A percentile compares a stretch with the other conserved stretches of the same genome.
Evolutionary conservation across 2,797 vertebrate species (phyloP).

Genomic region (Spinibarbus caldwelli): DNA sequence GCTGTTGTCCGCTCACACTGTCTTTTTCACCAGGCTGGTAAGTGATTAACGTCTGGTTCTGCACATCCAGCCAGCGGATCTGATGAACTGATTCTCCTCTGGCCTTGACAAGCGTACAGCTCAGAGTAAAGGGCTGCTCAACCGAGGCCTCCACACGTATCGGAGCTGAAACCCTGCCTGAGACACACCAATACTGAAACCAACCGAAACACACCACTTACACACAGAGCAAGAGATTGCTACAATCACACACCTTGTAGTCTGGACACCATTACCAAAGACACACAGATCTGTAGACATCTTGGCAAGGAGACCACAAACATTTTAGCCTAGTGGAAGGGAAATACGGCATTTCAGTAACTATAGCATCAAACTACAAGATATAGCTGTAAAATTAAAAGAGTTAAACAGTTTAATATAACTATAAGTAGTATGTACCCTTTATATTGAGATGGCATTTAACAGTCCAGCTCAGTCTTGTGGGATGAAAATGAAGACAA

Average conservation of each 20-base stretch:
- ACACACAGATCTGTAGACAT: constrained; percentile 72
- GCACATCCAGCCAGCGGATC: constrained; percentile 77
- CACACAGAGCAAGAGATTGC: constrained; percentile 2
- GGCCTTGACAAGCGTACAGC: constrained; percentile 70
- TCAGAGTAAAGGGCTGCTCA: constrained; percentile 77
- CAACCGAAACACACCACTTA: neutral
- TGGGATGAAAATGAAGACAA: neutral
- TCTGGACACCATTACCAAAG: constrained; percentile 68
- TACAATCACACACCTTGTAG: constrained; percentile 70
- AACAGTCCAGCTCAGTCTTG: constrained; percentile 25
- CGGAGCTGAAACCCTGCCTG: constrained; percentile 69
- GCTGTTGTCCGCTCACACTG: constrained; percentile 77
- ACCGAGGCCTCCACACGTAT: constrained; percentile 69
- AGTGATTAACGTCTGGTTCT: constrained; percentile 77
- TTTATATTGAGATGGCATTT: constrained; percentile 29
- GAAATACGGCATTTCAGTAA: neutral
- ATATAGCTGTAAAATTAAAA: too few species aligned
- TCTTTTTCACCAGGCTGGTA: constrained; percentile 72
- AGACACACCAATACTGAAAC: constrained; percentile 38
- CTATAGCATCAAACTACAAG: neutral
- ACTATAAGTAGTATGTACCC: neutral
- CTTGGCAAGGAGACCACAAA: constrained; percentile 61
- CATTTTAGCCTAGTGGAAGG: constrained; percentile 67
- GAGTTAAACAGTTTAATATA: neutral
- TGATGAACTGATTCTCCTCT: constrained; percentile 70